Base-by-base conservation (phyloP, 2,113 vertebrate species). In the Muntiacus muntjak region DNA sequence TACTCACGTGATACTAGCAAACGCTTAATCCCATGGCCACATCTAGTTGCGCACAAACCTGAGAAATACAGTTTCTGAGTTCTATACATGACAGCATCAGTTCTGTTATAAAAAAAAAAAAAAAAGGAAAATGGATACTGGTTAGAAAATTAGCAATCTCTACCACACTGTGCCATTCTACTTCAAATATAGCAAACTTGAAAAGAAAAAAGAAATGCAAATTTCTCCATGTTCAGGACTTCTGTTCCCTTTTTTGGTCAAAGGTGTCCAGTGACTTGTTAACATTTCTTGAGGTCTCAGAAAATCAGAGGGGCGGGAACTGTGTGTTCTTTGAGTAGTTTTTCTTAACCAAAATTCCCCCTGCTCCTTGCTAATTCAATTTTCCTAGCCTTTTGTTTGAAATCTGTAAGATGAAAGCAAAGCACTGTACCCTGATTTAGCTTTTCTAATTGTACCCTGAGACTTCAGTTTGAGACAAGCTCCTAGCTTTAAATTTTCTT, bases 381-480 rank as follows among this genome's bases (percentile, higher is more conserved):
- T 95, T 96, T 62, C 23, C 47, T 64, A 57, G 76, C 28, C 91
- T 62, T 96, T 94, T 89, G 36, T 92, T 96, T 87, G 91, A 85
- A 93, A 78, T 92, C 62, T 96, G 2, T 84, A 55, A 79, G 64
- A 54, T 87, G 45, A 94, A 95, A 92, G 74, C 81, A 84, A 36
- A 43, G 26, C 87, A 23, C 57, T 36, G 0, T 87, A 33, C 14
- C 40, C 55, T 43, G 52, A 89, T 87, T 71, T 79, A 40, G 4
- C 84, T 78, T 97, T 83, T 19, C 67, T 91, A 82, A 67, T 36
- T 47, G n/a, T 21, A 78, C 25, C 58, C 54, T 67, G 84, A 86
- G n/a, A 85, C 55, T 60, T 92, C 43, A 15, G 13, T 82, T 71
- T 85, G 67, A 91, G 62, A 89, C 26, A 58, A 60, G 57, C 79